Evolutionary conservation across 2,888 invertebrate species (phyloP).

Genomic region (Schizaphis graminum): DNA sequence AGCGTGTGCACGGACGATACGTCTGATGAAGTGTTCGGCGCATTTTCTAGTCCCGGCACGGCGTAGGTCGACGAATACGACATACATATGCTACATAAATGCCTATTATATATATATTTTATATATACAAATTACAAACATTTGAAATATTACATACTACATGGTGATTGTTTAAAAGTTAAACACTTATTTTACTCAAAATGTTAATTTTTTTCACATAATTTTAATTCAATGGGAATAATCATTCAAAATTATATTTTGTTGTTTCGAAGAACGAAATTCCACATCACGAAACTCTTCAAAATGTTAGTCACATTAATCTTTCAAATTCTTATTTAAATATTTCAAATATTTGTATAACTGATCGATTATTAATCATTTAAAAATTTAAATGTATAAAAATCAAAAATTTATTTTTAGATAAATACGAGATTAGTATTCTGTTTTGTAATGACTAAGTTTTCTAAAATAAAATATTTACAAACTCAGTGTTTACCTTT

Average conservation of each 20-base stretch:
- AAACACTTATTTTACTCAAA: neutral
- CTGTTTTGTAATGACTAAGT: neutral
- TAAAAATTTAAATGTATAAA: neutral
- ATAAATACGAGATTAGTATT: neutral
- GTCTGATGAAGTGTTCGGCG: constrained; percentile 13
- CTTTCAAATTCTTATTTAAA: neutral
- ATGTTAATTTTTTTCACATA: neutral
- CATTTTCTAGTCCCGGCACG: no score
- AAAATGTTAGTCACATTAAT: neutral
- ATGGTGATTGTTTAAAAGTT: no score
- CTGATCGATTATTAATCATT: neutral
- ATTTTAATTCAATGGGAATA: neutral
- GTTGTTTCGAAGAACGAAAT: no score
- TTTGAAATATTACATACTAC: no score
- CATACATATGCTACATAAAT: neutral
- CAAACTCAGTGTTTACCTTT: no score
- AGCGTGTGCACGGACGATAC: neutral
- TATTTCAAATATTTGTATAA: neutral
- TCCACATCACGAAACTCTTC: no score
- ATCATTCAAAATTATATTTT: neutral
- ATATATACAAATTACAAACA: neutral
- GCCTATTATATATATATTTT: neutral
- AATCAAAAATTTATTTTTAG: neutral
- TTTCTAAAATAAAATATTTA: no score
- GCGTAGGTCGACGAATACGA: neutral